Evolutionary conservation across 2,888 invertebrate species (phyloP), one percentile per base, ranked within the genome.

Genomic region (Parnassius smintheus): DNA sequence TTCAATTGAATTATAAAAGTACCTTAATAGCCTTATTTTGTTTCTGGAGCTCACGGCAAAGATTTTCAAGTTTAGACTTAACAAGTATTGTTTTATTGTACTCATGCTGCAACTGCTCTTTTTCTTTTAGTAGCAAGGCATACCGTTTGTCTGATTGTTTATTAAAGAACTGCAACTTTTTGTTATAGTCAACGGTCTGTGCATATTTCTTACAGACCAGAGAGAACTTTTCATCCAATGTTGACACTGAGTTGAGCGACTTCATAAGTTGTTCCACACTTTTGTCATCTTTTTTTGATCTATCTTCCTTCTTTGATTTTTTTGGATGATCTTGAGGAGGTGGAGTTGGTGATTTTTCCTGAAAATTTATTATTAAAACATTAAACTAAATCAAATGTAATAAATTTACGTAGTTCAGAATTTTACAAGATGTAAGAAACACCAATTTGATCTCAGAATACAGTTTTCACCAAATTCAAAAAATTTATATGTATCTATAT

Each of bases 1-100:
- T 11, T 4, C 3, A 51, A 51, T 1, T 52, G 35, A 52, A 52
- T 35, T 52, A 35, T n/a, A 4, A 35, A 18, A 35, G 22, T 88
- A 96, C 96, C 93, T 97, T 97, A 18, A 98, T 95, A 57, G 96
- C 94, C 82, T 98, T 98, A 80, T 98, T 98, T 74, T 98, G 96
- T 78, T 96, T 96, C 86, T 98, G 98, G 53, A 99, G 93, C 82
- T 98, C 98, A 10, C 98, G 91, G 79, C 98, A 98, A 4, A 99
- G 92, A 78, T 95, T 96, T 82, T 98, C 98, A 70, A 99, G 87
- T 77, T 97, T 95, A 41, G 96, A 95, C 69, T 96, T 95, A 55
- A 97, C 94, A 55, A 97, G 93, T 59, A 97, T 93, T 56, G 95
- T 94, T 85, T 97, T 97, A 70, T 96, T 96, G 67, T 96, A 94